Percentiles rank a stretch among this genome's conserved stretches.
phyloP scores from a whole-genome alignment of 1,140 invertebrate species.

The Bombus waltoni region DNA sequence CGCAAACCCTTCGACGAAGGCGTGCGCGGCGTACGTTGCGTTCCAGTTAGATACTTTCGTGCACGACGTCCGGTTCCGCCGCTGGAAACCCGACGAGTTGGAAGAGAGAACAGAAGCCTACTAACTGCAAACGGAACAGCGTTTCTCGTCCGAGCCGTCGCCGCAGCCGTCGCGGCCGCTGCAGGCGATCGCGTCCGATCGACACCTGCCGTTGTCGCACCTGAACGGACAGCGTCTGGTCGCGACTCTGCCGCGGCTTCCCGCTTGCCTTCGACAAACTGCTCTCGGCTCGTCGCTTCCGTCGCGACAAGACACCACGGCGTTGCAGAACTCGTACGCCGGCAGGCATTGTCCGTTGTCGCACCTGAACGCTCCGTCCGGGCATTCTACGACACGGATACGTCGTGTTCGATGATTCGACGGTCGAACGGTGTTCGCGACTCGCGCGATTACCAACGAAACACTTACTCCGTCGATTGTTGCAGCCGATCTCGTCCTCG shows the following conservation, averaged over 20 bases:
- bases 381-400: slow-evolving; percentile 82
- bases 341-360: slow-evolving; percentile 92
- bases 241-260: slow-evolving; percentile 71
- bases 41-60: too few species aligned
- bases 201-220: slow-evolving; percentile 93
- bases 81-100: background rate
- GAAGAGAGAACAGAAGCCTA: slow-evolving; percentile 60
- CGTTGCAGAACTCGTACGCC: slow-evolving; percentile 95
- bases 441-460: too few species aligned
- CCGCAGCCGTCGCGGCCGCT: slow-evolving; percentile 95
- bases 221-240: slow-evolving; percentile 87
- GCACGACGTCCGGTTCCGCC: too few species aligned
- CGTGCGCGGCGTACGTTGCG: too few species aligned
- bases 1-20: too few species aligned
- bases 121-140: slow-evolving; percentile 94
- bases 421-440: too few species aligned
- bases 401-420: too few species aligned
- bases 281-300: slow-evolving; percentile 92
- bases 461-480: slow-evolving; percentile 83
- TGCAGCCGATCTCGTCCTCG: slow-evolving; percentile 91
- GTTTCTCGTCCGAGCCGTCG: slow-evolving; percentile 93
- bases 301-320: slow-evolving; percentile 92
- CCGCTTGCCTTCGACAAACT: slow-evolving; percentile 84
- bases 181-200: slow-evolving; percentile 93
- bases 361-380: slow-evolving; percentile 91